Percentiles rank a stretch among this genome's conserved stretches.
phyloP scores from a whole-genome alignment of 2,797 vertebrate species.

The Eulemur mongoz region DNA sequence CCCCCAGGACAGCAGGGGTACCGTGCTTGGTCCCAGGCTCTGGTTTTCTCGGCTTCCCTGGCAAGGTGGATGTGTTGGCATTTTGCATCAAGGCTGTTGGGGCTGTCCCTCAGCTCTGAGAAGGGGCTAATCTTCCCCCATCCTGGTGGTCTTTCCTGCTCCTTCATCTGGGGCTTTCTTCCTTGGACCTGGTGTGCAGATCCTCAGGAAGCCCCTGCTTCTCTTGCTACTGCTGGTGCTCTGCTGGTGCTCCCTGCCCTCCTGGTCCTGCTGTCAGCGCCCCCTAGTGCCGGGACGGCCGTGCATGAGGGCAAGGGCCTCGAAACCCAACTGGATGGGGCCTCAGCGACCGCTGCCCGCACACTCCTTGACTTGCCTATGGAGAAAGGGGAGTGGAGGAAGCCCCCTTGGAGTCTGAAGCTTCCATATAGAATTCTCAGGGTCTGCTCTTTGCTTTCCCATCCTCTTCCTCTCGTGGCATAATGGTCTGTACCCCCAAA shows the following conservation, averaged over 20 bases:
- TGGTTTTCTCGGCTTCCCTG: not conserved
- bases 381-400: not conserved
- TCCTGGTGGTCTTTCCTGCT: constrained; percentile 30
- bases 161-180: constrained; percentile 48
- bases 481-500: not conserved
- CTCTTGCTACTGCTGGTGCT: not conserved
- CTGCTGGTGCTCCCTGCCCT: constrained; percentile 10
- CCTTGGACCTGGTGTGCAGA: constrained; percentile 1
- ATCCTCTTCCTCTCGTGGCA: not conserved
- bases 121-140: not conserved
- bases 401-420: not conserved
- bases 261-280: constrained; percentile 72
- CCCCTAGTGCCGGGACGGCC: constrained; percentile 72
- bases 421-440: not conserved
- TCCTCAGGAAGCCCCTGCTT: constrained; percentile 53
- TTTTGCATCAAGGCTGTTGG: not conserved
- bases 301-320: not conserved
- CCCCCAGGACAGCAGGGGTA: not conserved
- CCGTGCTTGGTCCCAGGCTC: not conserved
- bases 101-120: not conserved
- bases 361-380: constrained; percentile 17
- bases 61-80: not conserved
- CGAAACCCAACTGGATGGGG: not conserved
- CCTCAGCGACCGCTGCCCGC: not conserved
- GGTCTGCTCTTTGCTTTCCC: not conserved